These are phyloP conservation scores for Lycia hirtaria DNA, from an alignment of 2,888 invertebrate species.

Conservation along the genomic window DNA sequence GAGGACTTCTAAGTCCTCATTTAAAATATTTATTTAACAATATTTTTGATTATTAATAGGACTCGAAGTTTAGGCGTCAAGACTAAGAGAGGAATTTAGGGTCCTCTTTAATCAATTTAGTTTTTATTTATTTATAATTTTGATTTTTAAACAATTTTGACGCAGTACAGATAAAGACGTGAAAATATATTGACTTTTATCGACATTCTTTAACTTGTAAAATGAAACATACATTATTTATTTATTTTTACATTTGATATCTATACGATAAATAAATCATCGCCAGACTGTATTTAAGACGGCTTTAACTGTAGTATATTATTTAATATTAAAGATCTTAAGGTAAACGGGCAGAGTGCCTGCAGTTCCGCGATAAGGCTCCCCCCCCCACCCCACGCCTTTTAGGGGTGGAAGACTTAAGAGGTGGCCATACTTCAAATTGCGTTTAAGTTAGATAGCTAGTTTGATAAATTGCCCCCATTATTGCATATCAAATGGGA, in stretches of 20 bases:
- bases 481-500: slow-evolving; percentile 82
- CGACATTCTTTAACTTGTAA: background rate
- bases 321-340: slow-evolving; percentile 85
- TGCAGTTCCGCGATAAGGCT: slow-evolving; percentile 84
- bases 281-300: slow-evolving; percentile 60
- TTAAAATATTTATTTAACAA: too few relatives aligned
- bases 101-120: too few relatives aligned
- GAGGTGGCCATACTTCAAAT: slow-evolving; percentile 83
- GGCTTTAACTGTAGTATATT: slow-evolving; percentile 80
- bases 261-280: slow-evolving; percentile 62
- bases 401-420: slow-evolving; percentile 77
- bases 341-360: slow-evolving; percentile 82
- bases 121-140: too few relatives aligned
- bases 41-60: too few relatives aligned
- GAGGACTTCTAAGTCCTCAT: too few relatives aligned
- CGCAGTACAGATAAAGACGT: too few relatives aligned
- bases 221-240: slow-evolving; percentile 2
- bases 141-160: too few relatives aligned
- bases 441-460: slow-evolving; percentile 84
- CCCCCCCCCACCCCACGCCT: slow-evolving; percentile 58
- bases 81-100: too few relatives aligned
- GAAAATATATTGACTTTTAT: background rate
- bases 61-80: too few relatives aligned
- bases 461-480: slow-evolving; percentile 82
- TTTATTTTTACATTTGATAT: slow-evolving; percentile 21